Evolutionary conservation across 2,797 vertebrate genomes (phyloP).

Genomic region (Uromys caudimaculatus): DNA sequence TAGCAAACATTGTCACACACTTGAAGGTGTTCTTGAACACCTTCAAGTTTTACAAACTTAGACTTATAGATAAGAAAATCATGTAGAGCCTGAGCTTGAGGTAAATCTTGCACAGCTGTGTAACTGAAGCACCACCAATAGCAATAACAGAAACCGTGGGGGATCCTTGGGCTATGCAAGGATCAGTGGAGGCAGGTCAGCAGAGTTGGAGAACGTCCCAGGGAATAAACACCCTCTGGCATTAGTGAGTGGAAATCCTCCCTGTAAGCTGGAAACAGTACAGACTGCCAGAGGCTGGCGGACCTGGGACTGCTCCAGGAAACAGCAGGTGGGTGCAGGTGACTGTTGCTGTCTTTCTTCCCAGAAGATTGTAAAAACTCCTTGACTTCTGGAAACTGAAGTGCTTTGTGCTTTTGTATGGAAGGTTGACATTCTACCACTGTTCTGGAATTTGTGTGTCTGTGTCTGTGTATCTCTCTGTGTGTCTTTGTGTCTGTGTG

Average conservation of each 20-base stretch:
- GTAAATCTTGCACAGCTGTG: background rate
- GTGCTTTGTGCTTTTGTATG: background rate
- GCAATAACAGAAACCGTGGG: background rate
- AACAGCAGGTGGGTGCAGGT: background rate
- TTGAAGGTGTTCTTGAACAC: background rate
- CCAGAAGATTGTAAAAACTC: background rate
- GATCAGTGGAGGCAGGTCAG: background rate
- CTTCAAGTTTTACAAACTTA: conserved; percentile 15
- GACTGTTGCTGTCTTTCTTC: background rate
- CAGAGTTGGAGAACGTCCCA: background rate
- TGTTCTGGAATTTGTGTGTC: background rate
- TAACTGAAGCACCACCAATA: background rate
- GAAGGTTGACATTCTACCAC: background rate
- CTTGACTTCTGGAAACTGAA: background rate
- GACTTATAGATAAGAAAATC: background rate
- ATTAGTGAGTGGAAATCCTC: background rate
- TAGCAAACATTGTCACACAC: background rate
- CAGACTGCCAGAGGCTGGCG: background rate
- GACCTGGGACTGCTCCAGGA: no score
- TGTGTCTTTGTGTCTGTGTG: no score
- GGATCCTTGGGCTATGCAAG: background rate
- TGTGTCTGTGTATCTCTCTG: background rate
- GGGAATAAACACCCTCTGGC: background rate
- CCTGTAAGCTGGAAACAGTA: background rate
- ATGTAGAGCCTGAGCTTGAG: background rate